Conservation (phyloP, 1,140 invertebrate species). For the Gyrodactylus bullatarudis region DNA sequence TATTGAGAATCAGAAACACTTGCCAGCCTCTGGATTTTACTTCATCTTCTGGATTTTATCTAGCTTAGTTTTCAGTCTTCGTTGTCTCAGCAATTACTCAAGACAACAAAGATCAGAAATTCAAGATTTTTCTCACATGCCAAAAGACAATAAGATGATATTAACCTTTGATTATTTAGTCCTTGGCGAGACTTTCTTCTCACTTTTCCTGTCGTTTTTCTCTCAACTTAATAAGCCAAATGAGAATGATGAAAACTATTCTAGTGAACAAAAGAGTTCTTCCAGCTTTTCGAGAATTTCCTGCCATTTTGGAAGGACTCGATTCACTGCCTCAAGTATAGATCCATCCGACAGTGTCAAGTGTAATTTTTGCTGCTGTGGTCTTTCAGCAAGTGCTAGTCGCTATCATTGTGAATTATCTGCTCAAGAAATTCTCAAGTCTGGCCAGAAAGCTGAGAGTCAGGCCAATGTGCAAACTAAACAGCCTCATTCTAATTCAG, state of each 20-base stretch:
- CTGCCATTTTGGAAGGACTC: neutral
- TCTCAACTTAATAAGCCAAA: neutral
- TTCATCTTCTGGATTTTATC: neutral
- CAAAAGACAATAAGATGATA: neutral
- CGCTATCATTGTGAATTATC: neutral
- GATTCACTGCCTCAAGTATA: neutral
- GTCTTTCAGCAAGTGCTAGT: neutral
- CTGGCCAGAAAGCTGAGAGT: too few species aligned
- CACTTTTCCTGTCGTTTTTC: neutral
- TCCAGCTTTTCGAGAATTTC: neutral
- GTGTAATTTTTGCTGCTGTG: neutral
- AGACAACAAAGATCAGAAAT: neutral
- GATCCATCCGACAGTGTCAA: neutral
- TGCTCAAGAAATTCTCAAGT: neutral
- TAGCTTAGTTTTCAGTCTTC: neutral
- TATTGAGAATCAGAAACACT: neutral
- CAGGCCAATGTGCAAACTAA: neutral
- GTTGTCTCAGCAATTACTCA: neutral
- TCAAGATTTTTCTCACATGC: neutral
- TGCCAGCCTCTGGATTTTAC: neutral
- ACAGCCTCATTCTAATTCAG: neutral
- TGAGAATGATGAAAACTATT: neutral
- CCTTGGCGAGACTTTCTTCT: neutral
- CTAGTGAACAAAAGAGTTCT: neutral
- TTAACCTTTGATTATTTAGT: neutral